Conservation (phyloP, 2,113 vertebrate genomes). For the Chunga burmeisteri region DNA sequence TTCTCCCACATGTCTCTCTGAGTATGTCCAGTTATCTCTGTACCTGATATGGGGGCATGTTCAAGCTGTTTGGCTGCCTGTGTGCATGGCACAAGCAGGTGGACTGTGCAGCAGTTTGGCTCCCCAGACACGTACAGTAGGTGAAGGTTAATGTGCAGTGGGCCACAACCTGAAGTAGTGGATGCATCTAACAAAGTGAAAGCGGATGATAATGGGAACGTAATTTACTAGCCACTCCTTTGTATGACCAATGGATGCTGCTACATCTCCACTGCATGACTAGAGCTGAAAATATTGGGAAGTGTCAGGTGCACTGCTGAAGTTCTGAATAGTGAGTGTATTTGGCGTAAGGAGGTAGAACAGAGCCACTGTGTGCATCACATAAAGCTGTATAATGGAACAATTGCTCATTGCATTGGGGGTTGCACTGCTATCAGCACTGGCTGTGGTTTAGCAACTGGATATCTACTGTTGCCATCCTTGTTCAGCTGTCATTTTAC, state of each 20-base stretch:
- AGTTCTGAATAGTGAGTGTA: neutral
- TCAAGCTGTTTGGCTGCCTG: neutral
- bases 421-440: neutral
- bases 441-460: neutral
- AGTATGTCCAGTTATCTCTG: neutral
- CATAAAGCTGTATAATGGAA: neutral
- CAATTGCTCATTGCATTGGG: fast-evolving
- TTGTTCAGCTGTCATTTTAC: neutral
- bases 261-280: neutral
- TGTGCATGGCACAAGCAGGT: neutral
- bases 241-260: neutral
- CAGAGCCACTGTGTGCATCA: neutral
- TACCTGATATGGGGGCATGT: fast-evolving
- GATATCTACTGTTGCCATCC: neutral
- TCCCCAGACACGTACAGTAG: neutral
- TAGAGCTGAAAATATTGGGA: neutral
- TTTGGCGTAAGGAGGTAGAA: neutral
- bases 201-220: neutral
- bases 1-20: neutral
- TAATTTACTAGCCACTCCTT: neutral
- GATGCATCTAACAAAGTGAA: neutral
- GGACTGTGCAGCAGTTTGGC: neutral
- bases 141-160: neutral
- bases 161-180: neutral
- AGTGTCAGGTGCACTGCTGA: neutral